Percentiles rank a stretch among this genome's conserved stretches.
phyloP scores from a whole-genome alignment of 1,140 invertebrate genomes.

The Cydia strobilella region DNA sequence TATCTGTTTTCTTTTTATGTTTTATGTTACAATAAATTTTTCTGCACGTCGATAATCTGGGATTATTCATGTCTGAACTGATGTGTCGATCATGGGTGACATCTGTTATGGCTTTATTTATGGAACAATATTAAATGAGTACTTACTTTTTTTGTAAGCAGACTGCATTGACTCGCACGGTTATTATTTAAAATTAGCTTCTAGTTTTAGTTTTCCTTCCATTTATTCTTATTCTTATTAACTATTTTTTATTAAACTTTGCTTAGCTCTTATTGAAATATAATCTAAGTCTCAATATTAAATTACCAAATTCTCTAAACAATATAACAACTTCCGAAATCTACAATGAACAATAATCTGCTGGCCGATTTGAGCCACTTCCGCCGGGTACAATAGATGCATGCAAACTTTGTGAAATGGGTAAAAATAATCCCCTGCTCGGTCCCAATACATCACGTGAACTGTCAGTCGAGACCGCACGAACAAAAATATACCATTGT shows the following conservation, averaged over 20 bases:
- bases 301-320: slow-evolving; percentile 51
- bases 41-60: slow-evolving; percentile 19
- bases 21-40: slow-evolving; percentile 17
- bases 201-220: neutral
- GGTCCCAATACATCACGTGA: slow-evolving; percentile 76
- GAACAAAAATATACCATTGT: slow-evolving; percentile 79
- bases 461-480: slow-evolving; percentile 76
- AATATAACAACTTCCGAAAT: slow-evolving; percentile 53
- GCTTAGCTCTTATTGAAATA: neutral
- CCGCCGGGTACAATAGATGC: slow-evolving; percentile 73
- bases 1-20: slow-evolving; percentile 14
- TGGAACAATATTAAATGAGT: neutral
- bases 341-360: slow-evolving; percentile 60
- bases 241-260: too few relatives aligned
- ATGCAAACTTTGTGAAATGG: slow-evolving; percentile 78
- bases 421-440: slow-evolving; percentile 76
- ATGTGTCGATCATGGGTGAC: neutral
- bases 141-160: too few relatives aligned
- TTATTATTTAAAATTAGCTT: too few relatives aligned
- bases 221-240: neutral
- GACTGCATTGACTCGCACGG: too few relatives aligned
- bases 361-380: slow-evolving; percentile 73
- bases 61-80: slow-evolving; percentile 12
- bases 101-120: neutral
- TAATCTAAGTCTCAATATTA: slow-evolving; percentile 43